Conservation (phyloP, 2,113 vertebrate species). For the Semnornis frantzii region DNA sequence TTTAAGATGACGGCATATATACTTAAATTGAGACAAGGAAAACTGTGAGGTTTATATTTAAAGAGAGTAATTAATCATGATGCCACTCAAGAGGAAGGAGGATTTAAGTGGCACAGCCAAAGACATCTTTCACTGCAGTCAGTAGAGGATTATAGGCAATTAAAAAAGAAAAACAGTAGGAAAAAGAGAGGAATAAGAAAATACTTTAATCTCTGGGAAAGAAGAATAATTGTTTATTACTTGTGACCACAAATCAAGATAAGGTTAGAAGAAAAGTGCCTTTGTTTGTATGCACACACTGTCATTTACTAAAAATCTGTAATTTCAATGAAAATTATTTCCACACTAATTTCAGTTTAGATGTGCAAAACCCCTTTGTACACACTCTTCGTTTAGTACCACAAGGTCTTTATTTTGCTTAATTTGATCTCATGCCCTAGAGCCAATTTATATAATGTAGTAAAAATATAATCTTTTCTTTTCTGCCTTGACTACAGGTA, state of each 20-base stretch:
- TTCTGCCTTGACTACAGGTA: neutral
- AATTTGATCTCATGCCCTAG: neutral
- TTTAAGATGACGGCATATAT: neutral
- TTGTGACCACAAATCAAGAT: neutral
- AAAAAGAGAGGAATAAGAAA: neutral
- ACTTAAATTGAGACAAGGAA: neutral
- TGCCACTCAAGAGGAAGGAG: neutral
- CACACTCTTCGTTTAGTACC: neutral
- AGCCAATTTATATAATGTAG: neutral
- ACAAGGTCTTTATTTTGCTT: neutral
- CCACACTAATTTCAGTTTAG: neutral
- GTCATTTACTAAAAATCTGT: neutral
- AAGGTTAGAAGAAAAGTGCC: neutral
- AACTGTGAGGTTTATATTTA: neutral
- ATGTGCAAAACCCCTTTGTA: neutral
- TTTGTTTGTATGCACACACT: neutral
- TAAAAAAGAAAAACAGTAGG: neutral
- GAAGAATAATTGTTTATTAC: neutral
- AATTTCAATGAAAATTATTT: neutral
- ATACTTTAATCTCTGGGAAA: neutral
- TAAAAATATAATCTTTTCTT: neutral
- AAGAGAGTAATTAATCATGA: constrained; percentile 7
- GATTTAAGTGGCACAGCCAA: neutral
- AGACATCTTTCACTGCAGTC: neutral
- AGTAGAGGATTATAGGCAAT: neutral